phyloP scores from a whole-genome alignment of 2,888 invertebrate genomes.

The Ormyrus thymus region DNA sequence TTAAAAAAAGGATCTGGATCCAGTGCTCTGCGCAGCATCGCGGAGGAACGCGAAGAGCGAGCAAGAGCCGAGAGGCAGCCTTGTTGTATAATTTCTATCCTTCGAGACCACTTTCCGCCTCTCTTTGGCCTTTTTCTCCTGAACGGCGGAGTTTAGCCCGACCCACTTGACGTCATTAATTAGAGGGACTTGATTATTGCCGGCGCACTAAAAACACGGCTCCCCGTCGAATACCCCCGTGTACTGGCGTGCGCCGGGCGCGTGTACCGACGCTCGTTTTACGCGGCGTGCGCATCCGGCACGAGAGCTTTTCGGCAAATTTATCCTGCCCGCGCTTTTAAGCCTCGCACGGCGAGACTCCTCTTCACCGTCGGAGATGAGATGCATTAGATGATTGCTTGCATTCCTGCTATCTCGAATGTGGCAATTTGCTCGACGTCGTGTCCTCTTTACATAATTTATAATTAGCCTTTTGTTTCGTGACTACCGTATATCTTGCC shows the following conservation, averaged over 20 bases:
- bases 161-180: constrained; percentile 19
- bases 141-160: neutral
- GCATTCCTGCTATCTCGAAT: neutral
- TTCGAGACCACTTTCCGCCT: neutral
- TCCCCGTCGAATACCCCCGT: neutral
- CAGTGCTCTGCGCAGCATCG: too few species aligned
- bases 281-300: neutral
- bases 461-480: too few species aligned
- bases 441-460: too few species aligned
- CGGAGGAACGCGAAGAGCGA: constrained; percentile 2
- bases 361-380: neutral
- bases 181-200: constrained; percentile 10
- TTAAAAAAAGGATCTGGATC: too few species aligned
- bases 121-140: constrained; percentile 8
- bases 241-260: neutral
- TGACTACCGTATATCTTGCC: too few species aligned
- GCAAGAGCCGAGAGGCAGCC: neutral
- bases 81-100: constrained; percentile 16
- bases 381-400: constrained; percentile 10
- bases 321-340: neutral
- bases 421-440: too few species aligned
- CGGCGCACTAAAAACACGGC: constrained; percentile 3
- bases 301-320: constrained; percentile 8
- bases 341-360: neutral
- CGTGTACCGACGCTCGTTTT: neutral